These are phyloP conservation scores for Trichomycterus rosablanca DNA, from an alignment of 2,113 vertebrate genomes.

Conservation along the genomic window DNA sequence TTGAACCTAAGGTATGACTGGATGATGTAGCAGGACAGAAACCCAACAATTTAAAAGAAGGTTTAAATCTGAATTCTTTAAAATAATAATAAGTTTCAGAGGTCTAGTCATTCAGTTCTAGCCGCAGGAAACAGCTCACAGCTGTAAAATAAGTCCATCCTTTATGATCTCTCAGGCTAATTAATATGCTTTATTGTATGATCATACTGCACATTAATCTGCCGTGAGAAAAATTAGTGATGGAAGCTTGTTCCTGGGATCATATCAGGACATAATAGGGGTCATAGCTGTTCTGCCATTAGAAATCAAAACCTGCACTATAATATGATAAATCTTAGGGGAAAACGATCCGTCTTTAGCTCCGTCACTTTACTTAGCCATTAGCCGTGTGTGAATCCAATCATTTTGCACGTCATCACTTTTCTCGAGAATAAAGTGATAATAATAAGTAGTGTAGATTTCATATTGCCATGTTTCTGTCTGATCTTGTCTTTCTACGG, in stretches of 20 bases:
- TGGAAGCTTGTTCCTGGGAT: slow-evolving; percentile 7
- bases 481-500: slow-evolving; percentile 33
- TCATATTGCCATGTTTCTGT: slow-evolving; percentile 23
- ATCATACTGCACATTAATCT: slow-evolving; percentile 26
- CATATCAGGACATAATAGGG: slow-evolving; percentile 29
- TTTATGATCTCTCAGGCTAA: slow-evolving; percentile 23
- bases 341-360: slow-evolving; percentile 7
- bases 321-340: neutral
- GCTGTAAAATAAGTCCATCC: slow-evolving; percentile 11
- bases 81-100: too few species aligned
- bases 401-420: neutral
- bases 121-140: slow-evolving; percentile 5
- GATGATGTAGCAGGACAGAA: too few species aligned
- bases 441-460: slow-evolving; percentile 1
- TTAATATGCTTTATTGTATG: slow-evolving; percentile 35
- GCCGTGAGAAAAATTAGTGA: slow-evolving; percentile 18
- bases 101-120: too few species aligned
- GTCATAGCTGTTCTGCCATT: slow-evolving; percentile 14
- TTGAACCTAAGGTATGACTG: too few species aligned
- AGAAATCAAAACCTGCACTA: slow-evolving; percentile 13
- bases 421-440: slow-evolving; percentile 16
- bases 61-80: too few species aligned
- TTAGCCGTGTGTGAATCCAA: slow-evolving; percentile 6
- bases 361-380: neutral
- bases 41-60: too few species aligned